Conservation (phyloP, 2,888 invertebrate genomes). For the Smittia aterrima region DNA sequence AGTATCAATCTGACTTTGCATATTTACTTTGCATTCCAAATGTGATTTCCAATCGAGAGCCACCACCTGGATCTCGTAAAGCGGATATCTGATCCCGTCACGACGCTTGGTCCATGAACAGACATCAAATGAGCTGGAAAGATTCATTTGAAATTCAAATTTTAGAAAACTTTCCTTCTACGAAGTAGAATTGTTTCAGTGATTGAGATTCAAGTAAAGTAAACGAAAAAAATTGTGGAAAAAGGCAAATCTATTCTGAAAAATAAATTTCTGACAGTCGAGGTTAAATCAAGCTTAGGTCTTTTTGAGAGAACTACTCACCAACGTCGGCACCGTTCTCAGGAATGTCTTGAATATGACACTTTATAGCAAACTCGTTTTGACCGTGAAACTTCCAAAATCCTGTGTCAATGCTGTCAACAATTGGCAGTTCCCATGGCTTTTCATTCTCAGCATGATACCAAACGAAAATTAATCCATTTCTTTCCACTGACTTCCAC, state of each 20-base stretch:
- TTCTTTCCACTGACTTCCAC: constrained; percentile 68
- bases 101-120: constrained; percentile 66
- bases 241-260: too few species aligned
- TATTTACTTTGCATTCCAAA: constrained; percentile 58
- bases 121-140: constrained; percentile 67
- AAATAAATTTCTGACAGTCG: too few species aligned
- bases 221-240: too few species aligned
- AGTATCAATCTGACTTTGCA: constrained; percentile 42
- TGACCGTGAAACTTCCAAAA: constrained; percentile 69
- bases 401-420: constrained; percentile 58
- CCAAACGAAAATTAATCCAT: constrained; percentile 79
- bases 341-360: constrained; percentile 85
- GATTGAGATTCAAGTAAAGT: too few species aligned
- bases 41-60: constrained; percentile 56
- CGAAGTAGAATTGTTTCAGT: too few species aligned
- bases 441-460: constrained; percentile 69
- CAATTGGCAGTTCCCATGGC: constrained; percentile 68
- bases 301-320: not conserved
- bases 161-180: not conserved
- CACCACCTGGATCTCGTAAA: constrained; percentile 49
- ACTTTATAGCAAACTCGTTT: constrained; percentile 73
- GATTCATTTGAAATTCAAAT: not conserved
- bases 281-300: too few species aligned
- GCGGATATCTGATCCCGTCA: constrained; percentile 56
- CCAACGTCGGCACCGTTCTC: constrained; percentile 82